Evolutionary conservation across 2,888 invertebrate genomes (phyloP).

Genomic region (Nudaria mundana): DNA sequence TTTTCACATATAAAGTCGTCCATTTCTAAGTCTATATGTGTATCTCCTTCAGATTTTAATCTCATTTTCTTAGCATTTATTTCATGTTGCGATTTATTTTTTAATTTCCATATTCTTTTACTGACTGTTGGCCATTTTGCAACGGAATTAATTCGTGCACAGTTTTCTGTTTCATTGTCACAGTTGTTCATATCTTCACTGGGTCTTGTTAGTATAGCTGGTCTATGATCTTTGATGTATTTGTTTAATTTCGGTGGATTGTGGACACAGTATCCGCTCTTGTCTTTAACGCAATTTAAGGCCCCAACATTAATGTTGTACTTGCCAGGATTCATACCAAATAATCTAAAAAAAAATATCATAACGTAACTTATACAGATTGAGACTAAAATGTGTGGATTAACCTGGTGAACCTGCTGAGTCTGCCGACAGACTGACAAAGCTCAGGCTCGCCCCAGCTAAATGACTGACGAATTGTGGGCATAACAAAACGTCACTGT

Average conservation of each 20-base stretch:
- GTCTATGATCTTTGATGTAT: constrained; percentile 25
- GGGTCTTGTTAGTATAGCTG: constrained; percentile 36
- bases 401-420: too few species aligned
- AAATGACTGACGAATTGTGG: too few species aligned
- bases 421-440: too few species aligned
- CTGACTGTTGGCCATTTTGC: constrained; percentile 61
- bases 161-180: constrained; percentile 52
- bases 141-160: constrained; percentile 58
- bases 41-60: constrained; percentile 45
- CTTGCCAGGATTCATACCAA: constrained; percentile 65
- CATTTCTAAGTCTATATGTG: constrained; percentile 47
- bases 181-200: constrained; percentile 35
- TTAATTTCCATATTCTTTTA: constrained; percentile 59
- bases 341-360: constrained; percentile 48
- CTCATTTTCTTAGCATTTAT: constrained; percentile 54
- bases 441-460: too few species aligned
- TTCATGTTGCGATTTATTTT: constrained; percentile 43
- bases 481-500: too few species aligned
- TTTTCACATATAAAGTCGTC: constrained; percentile 41
- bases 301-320: constrained; percentile 66
- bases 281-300: constrained; percentile 62
- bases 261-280: constrained; percentile 63
- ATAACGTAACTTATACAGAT: too few species aligned
- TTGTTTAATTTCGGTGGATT: constrained; percentile 43
- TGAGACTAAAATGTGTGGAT: too few species aligned